phyloP scores from a whole-genome alignment of 2,888 invertebrate genomes.

The Invenusta paracnida region DNA sequence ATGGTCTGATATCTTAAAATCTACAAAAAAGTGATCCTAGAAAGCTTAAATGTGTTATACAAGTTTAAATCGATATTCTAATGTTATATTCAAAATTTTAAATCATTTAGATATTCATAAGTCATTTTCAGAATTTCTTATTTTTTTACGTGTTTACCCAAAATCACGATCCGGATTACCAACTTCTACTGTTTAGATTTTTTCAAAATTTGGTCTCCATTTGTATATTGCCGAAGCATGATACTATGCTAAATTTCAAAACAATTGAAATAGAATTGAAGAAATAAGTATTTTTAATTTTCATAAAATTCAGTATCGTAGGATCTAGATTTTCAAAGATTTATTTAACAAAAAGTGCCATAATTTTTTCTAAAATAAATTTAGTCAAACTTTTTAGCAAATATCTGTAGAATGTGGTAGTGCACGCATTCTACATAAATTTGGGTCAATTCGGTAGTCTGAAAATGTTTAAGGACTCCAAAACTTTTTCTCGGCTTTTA shows the following conservation, averaged over 20 bases:
- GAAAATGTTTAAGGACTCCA: not conserved
- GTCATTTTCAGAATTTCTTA: not conserved
- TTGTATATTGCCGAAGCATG: not conserved
- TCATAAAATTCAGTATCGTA: not conserved
- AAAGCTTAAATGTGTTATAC: not conserved
- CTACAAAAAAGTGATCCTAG: not conserved
- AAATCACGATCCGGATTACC: conserved; percentile 7
- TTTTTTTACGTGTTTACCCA: not conserved
- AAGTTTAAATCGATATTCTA: not conserved
- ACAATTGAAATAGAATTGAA: not conserved
- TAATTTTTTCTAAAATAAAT: not conserved
- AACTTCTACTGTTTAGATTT: conserved; percentile 22
- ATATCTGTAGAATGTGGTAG: not conserved
- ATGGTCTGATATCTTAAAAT: not conserved
- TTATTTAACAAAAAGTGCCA: no score
- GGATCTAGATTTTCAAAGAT: not conserved
- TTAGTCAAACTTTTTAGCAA: not conserved
- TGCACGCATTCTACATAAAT: conserved; percentile 9
- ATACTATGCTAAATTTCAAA: not conserved
- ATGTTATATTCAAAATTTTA: not conserved
- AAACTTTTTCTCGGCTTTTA: not conserved
- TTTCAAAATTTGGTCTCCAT: not conserved
- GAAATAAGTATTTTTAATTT: conserved; percentile 26
- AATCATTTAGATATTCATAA: not conserved
- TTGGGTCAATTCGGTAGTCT: not conserved